Evolutionary conservation across 2,888 invertebrate genomes (phyloP).

Genomic region (Ditula angustiorana): DNA sequence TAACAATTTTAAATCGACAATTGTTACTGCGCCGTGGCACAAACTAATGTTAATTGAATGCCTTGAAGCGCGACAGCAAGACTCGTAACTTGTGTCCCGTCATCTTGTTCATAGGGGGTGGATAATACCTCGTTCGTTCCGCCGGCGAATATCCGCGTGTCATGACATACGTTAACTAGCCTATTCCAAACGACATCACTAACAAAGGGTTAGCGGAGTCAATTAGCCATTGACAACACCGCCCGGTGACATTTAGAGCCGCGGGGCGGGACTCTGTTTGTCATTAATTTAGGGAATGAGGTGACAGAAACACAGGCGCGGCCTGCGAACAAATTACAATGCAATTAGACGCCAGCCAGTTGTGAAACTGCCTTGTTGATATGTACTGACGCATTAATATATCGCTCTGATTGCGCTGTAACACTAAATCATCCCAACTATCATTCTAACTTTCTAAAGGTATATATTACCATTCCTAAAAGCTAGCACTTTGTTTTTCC

Average conservation of each 20-base stretch:
- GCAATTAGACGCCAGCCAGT: slow-evolving; percentile 53
- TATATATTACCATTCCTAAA: no score
- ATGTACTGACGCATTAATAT: slow-evolving; percentile 18
- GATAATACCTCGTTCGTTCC: slow-evolving; percentile 10
- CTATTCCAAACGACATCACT: slow-evolving; percentile 46
- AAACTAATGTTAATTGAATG: no score
- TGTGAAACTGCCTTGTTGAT: slow-evolving; percentile 32
- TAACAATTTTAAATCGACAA: no score
- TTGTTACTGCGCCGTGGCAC: slow-evolving; percentile 5
- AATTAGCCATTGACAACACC: slow-evolving; percentile 80
- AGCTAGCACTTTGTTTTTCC: no score
- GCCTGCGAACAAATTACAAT: slow-evolving; percentile 76
- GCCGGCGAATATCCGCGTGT: slow-evolving; percentile 49
- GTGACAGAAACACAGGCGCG: slow-evolving; percentile 79
- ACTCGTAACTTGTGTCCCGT: background rate
- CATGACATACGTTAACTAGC: slow-evolving; percentile 67
- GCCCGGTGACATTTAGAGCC: slow-evolving; percentile 72
- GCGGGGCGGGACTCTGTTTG: slow-evolving; percentile 69
- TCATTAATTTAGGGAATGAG: slow-evolving; percentile 83
- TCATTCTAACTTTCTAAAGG: no score
- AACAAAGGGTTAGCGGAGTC: slow-evolving; percentile 77
- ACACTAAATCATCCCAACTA: no score
- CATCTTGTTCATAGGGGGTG: background rate
- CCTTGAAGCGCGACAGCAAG: no score
- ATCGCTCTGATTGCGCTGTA: slow-evolving; percentile 1